Percentiles rank a stretch among this genome's conserved stretches.
phyloP scores from a whole-genome alignment of 2,888 invertebrate genomes.

The Parthenolecanium corni region DNA sequence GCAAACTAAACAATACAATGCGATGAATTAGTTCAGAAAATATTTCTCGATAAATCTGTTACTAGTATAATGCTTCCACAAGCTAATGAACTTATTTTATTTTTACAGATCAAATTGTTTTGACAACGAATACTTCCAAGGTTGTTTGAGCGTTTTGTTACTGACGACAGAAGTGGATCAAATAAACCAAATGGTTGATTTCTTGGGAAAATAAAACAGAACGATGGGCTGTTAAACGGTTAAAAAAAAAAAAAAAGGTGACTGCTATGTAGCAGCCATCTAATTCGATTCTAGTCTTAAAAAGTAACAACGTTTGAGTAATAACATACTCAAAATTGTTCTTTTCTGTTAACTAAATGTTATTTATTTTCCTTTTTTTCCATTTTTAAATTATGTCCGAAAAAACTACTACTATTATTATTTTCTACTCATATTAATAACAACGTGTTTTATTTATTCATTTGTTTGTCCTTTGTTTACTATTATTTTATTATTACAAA shows the following conservation, averaged over 20 bases:
- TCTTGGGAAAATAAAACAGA: constrained; percentile 51
- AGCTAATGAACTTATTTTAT: constrained; percentile 22
- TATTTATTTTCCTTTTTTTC: constrained; percentile 22
- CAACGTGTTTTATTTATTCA: neutral
- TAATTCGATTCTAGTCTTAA: constrained; percentile 33
- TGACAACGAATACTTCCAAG: constrained; percentile 65
- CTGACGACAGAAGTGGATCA: constrained; percentile 64
- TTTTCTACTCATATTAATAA: neutral
- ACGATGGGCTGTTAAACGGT: constrained; percentile 11
- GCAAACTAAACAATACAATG: too few species aligned
- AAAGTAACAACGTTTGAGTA: constrained; percentile 15
- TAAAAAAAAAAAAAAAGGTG: too few species aligned
- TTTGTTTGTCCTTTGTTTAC: neutral
- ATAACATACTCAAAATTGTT: constrained; percentile 4
- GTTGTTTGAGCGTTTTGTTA: constrained; percentile 67
- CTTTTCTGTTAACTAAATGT: constrained; percentile 21
- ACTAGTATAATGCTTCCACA: too few species aligned
- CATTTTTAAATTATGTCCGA: neutral
- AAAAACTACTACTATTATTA: neutral
- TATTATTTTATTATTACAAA: neutral
- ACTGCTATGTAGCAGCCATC: constrained; percentile 29
- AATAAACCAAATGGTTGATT: constrained; percentile 67
- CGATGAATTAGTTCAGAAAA: too few species aligned
- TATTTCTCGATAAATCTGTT: too few species aligned
- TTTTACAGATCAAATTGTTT: constrained; percentile 63